Evolutionary conservation across 92 coral and sea anemone genomes (phyloP).

Genomic region (Micromussa lordhowensis): DNA sequence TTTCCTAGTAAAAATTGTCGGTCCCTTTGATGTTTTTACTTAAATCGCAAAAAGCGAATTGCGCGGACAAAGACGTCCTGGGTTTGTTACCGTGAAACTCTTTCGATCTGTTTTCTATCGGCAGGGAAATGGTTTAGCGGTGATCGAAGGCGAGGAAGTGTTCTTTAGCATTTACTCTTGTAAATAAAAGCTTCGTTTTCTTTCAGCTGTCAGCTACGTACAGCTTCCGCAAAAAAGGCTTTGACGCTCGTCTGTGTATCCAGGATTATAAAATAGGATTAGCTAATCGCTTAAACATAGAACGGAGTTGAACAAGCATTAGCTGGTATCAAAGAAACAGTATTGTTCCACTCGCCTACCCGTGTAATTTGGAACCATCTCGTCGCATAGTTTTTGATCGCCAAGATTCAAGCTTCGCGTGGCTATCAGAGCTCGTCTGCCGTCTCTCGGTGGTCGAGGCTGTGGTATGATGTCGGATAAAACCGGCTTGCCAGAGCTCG

Average conservation of each 20-base stretch:
- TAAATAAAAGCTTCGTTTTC: background rate
- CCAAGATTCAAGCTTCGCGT: constrained; percentile 90
- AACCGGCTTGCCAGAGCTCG: constrained; percentile 88
- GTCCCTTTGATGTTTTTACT: background rate
- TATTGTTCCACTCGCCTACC: constrained; percentile 59
- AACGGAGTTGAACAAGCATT: background rate
- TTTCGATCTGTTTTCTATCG: background rate
- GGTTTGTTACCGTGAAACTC: background rate
- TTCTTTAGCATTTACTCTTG: background rate
- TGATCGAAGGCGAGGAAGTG: background rate
- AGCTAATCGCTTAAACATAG: constrained; percentile 26
- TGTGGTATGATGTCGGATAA: constrained; percentile 83
- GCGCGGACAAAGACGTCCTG: background rate
- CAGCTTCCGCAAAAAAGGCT: constrained; percentile 14
- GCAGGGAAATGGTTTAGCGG: background rate
- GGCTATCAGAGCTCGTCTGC: constrained; percentile 72
- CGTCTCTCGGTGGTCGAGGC: constrained; percentile 72
- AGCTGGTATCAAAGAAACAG: background rate
- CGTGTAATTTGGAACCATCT: constrained; percentile 98
- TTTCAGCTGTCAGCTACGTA: background rate
- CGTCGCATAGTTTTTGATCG: constrained; percentile 88
- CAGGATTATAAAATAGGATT: constrained; percentile 28
- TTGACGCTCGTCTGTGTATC: constrained; percentile 30
- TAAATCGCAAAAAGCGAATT: background rate
- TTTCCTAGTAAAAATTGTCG: background rate